These are phyloP conservation scores for Gephyroberyx darwinii DNA, from an alignment of 2,797 vertebrate genomes.

Conservation along the genomic window DNA sequence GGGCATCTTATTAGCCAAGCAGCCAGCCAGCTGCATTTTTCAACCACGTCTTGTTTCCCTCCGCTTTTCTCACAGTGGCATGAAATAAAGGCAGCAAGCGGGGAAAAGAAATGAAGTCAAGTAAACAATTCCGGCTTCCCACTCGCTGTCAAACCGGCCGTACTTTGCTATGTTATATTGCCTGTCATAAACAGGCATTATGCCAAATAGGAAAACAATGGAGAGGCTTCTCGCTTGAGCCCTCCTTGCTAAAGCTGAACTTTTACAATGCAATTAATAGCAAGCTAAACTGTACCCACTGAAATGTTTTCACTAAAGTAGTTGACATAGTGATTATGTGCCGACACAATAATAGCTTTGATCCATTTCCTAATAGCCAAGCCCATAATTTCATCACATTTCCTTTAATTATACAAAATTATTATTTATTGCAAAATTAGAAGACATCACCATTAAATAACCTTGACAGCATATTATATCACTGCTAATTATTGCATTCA, in stretches of 20 bases:
- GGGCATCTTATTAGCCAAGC: slow-evolving; percentile 94
- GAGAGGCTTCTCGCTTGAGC: slow-evolving; percentile 72
- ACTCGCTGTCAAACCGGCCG: slow-evolving; percentile 83
- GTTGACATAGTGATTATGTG: slow-evolving; percentile 64
- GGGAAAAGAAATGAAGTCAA: slow-evolving; percentile 84
- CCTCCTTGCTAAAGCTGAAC: slow-evolving; percentile 67
- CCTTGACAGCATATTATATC: slow-evolving; percentile 73
- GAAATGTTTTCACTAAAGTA: slow-evolving; percentile 57
- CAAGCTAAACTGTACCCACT: slow-evolving; percentile 54
- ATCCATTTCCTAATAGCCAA: slow-evolving; percentile 59
- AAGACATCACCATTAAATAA: slow-evolving; percentile 74
- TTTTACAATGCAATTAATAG: slow-evolving; percentile 79
- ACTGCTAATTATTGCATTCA: slow-evolving; percentile 68
- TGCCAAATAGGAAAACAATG: slow-evolving; percentile 81
- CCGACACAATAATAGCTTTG: slow-evolving; percentile 61
- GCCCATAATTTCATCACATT: slow-evolving; percentile 63
- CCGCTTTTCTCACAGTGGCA: slow-evolving; percentile 80
- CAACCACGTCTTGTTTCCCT: slow-evolving; percentile 81
- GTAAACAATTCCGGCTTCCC: slow-evolving; percentile 86
- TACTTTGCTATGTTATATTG: slow-evolving; percentile 79
- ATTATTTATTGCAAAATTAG: slow-evolving; percentile 71
- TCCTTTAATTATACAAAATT: slow-evolving; percentile 69
- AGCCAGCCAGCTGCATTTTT: slow-evolving; percentile 84
- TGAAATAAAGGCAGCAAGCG: slow-evolving; percentile 83
- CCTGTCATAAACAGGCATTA: slow-evolving; percentile 85